Evolutionary conservation across 2,888 invertebrate species (phyloP).

Genomic region (Ametastegia equiseti): DNA sequence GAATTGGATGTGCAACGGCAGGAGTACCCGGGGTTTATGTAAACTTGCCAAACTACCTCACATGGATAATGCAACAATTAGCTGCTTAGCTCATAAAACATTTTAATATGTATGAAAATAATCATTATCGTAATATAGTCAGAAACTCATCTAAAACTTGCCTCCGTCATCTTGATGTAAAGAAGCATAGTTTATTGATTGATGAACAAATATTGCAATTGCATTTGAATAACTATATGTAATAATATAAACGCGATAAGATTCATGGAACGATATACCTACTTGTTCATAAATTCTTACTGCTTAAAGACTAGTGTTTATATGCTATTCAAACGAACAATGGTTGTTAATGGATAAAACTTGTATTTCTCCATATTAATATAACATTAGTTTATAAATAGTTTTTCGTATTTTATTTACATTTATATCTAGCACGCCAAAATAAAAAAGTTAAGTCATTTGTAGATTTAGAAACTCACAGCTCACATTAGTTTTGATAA

Average conservation of each 20-base stretch:
- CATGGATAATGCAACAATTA: slow-evolving; percentile 79
- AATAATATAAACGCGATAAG: too few relatives aligned
- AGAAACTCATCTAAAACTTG: not conserved
- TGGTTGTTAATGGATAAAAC: slow-evolving; percentile 58
- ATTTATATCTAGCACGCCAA: slow-evolving; percentile 36
- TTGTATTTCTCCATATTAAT: slow-evolving; percentile 60
- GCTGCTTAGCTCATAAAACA: not conserved
- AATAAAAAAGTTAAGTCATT: slow-evolving; percentile 38
- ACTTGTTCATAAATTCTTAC: too few relatives aligned
- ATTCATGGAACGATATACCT: too few relatives aligned
- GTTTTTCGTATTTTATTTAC: slow-evolving; percentile 52
- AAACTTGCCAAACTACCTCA: slow-evolving; percentile 82
- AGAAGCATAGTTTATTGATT: not conserved
- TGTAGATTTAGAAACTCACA: slow-evolving; percentile 46
- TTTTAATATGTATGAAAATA: not conserved
- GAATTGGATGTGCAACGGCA: slow-evolving; percentile 84
- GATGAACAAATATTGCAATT: not conserved
- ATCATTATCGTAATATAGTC: not conserved
- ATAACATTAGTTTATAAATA: slow-evolving; percentile 63
- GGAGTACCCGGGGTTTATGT: slow-evolving; percentile 89
- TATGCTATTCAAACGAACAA: not conserved
- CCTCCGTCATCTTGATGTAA: not conserved
- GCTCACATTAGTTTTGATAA: slow-evolving; percentile 24
- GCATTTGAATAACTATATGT: not conserved
- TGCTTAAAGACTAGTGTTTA: not conserved